Percentiles rank a stretch among this genome's conserved stretches.
Evolutionary conservation across 2,888 invertebrate genomes (phyloP).

Genomic region (Brenthis ino): DNA sequence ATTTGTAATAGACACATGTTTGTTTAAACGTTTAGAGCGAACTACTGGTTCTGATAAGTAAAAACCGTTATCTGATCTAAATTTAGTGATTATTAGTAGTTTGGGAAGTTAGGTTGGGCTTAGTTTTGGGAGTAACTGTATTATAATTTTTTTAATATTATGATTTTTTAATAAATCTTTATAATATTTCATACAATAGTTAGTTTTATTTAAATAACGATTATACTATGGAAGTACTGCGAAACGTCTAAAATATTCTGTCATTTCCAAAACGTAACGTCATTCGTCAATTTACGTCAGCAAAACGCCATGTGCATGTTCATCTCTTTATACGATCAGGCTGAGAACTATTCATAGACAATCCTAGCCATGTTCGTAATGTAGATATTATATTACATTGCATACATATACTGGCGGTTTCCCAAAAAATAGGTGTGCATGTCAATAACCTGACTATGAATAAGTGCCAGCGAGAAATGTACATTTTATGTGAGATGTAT

Average conservation of each 20-base stretch:
- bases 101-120: too few relatives aligned
- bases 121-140: too few relatives aligned
- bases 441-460: constrained; percentile 41
- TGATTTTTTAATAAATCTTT: too few relatives aligned
- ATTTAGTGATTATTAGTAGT: constrained; percentile 2
- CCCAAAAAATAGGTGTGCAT: constrained; percentile 37
- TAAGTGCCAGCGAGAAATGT: constrained; percentile 24
- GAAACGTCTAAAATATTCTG: not conserved
- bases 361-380: constrained; percentile 31
- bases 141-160: too few relatives aligned
- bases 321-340: not conserved
- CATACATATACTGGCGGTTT: constrained; percentile 35
- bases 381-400: constrained; percentile 33
- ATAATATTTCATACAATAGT: too few relatives aligned
- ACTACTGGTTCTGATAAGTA: constrained; percentile 8
- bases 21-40: not conserved
- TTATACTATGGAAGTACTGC: too few relatives aligned
- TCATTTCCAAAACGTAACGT: not conserved
- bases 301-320: not conserved
- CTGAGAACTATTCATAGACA: constrained; percentile 35
- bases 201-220: too few relatives aligned
- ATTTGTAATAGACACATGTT: not conserved
- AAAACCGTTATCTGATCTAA: constrained; percentile 7
- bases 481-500: not conserved
- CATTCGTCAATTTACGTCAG: not conserved